phyloP scores from a whole-genome alignment of 2,797 vertebrate species.

The Neostethus bicornis region DNA sequence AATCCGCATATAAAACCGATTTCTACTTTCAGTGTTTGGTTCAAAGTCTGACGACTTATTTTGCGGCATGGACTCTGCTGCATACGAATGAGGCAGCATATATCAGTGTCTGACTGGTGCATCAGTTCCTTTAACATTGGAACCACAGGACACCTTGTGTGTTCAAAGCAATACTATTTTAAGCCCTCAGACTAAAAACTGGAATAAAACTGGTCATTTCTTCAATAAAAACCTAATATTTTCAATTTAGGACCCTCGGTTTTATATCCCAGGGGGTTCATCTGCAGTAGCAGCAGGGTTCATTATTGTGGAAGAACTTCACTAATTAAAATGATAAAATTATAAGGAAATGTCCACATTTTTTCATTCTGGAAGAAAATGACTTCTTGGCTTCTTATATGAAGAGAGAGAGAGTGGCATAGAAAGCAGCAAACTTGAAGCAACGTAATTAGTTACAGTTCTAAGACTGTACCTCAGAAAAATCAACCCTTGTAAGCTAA shows the following conservation, averaged over 20 bases:
- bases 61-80: not conserved
- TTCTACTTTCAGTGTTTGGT: not conserved
- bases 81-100: not conserved
- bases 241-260: not conserved
- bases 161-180: not conserved
- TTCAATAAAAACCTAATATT: not conserved
- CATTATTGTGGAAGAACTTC: not conserved
- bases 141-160: not conserved
- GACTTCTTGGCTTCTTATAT: not conserved
- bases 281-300: not conserved
- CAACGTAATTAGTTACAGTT: not conserved
- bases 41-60: not conserved
- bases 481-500: not conserved
- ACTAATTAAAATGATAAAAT: not conserved
- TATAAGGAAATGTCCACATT: not conserved
- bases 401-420: not conserved
- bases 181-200: not conserved
- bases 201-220: constrained; percentile 1
- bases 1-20: not conserved
- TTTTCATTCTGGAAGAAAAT: not conserved
- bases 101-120: not conserved
- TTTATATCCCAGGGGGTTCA: not conserved
- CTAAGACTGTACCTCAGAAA: not conserved
- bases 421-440: not conserved
- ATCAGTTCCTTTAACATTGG: not conserved